These are phyloP conservation scores for Aelia acuminata DNA, from an alignment of 2,888 invertebrate genomes.

Conservation along the genomic window DNA sequence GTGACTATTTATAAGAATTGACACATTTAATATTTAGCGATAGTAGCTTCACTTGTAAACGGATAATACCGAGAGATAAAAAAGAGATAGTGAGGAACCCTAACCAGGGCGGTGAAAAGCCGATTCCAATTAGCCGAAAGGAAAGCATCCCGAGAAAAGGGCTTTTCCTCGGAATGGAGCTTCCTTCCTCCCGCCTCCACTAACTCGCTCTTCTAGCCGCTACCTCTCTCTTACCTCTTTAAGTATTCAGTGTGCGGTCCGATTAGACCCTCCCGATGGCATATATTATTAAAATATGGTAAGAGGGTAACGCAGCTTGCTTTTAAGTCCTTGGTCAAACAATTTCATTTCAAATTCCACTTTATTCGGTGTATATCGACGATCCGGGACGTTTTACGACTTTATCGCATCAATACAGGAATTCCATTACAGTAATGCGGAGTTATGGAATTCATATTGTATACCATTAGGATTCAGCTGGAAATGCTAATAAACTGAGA, in stretches of 20 bases:
- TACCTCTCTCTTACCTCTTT: background rate
- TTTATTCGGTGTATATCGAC: slow-evolving; percentile 19
- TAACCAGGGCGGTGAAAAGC: background rate
- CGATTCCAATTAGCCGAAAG: slow-evolving; percentile 19
- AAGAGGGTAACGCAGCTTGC: slow-evolving; percentile 31
- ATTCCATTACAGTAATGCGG: background rate
- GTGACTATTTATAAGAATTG: no score
- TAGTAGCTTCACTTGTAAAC: background rate
- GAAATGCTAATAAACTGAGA: no score
- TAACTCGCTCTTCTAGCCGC: background rate
- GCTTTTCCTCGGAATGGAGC: background rate
- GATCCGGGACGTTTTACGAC: background rate
- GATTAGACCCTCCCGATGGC: background rate
- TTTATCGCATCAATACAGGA: background rate
- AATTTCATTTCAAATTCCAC: slow-evolving; percentile 37
- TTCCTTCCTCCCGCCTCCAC: background rate
- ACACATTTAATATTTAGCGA: background rate
- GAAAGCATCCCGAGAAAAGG: background rate
- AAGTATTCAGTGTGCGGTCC: slow-evolving; percentile 46
- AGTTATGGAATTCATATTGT: background rate
- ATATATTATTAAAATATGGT: slow-evolving; percentile 51
- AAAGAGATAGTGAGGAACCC: background rate
- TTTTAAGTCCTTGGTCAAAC: slow-evolving; percentile 18
- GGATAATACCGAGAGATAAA: background rate
- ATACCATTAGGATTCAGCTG: no score